Evolutionary conservation across 2,888 invertebrate species (phyloP).

Genomic region (Volucella bombylans): DNA sequence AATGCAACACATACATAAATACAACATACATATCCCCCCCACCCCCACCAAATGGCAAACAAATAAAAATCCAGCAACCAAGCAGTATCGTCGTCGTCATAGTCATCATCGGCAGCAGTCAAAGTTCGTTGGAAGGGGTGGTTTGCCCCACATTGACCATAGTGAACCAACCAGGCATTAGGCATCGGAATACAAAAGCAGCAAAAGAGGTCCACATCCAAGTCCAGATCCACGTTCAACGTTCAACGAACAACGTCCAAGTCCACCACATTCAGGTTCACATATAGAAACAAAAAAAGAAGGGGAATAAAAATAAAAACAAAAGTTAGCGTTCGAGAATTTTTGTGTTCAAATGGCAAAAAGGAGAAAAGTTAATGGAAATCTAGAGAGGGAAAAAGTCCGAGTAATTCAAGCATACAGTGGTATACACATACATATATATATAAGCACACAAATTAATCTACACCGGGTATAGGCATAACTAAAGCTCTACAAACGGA

Average conservation of each 20-base stretch:
- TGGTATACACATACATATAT: slow-evolving; percentile 9
- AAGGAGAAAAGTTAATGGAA: slow-evolving; percentile 57
- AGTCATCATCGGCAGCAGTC: slow-evolving; percentile 41
- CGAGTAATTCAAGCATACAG: slow-evolving; percentile 35
- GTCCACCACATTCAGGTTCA: too few relatives aligned
- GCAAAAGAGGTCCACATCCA: slow-evolving; percentile 30
- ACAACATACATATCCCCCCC: slow-evolving; percentile 1
- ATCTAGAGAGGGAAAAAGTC: slow-evolving; percentile 47
- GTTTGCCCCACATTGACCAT: slow-evolving; percentile 26
- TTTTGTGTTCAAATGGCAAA: slow-evolving; percentile 50
- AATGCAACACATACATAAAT: slow-evolving; percentile 22
- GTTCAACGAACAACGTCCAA: background rate
- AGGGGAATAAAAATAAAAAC: slow-evolving; percentile 48
- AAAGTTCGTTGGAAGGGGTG: slow-evolving; percentile 26
- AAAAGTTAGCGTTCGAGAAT: slow-evolving; percentile 61
- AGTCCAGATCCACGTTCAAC: slow-evolving; percentile 1
- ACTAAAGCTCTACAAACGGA: background rate
- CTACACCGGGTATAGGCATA: too few relatives aligned
- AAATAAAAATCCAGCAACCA: slow-evolving; percentile 82
- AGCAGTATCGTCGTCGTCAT: slow-evolving; percentile 81
- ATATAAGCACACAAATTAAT: slow-evolving; percentile 11
- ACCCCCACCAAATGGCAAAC: slow-evolving; percentile 41
- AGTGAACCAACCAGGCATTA: slow-evolving; percentile 61
- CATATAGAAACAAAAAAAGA: slow-evolving; percentile 25
- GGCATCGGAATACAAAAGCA: slow-evolving; percentile 45